These are phyloP conservation scores for Tachuris rubrigastra DNA, from an alignment of 2,113 vertebrate species.

Conservation along the genomic window DNA sequence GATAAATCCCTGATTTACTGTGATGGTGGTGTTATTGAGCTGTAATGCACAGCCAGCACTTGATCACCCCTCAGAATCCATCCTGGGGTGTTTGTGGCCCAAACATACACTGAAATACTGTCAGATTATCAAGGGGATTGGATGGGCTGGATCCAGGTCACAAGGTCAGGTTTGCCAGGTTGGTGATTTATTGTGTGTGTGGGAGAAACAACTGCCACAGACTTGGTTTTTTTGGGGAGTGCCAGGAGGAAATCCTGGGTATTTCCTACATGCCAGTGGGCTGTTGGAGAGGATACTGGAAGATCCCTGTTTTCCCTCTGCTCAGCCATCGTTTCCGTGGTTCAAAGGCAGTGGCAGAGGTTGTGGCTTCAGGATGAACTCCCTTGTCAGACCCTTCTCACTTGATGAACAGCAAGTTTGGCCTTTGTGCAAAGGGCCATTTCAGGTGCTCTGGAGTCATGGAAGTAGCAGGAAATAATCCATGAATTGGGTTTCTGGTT, in stretches of 20 bases:
- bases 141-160: not conserved
- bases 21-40: not conserved
- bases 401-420: not conserved
- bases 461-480: not conserved
- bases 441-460: rapidly evolving
- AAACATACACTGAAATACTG: not conserved
- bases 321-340: not conserved
- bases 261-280: not conserved
- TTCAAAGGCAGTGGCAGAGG: not conserved
- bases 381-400: not conserved
- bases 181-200: not conserved
- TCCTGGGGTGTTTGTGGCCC: not conserved
- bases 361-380: not conserved
- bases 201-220: not conserved
- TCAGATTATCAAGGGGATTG: not conserved
- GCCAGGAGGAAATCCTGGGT: not conserved
- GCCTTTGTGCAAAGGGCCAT: not conserved
- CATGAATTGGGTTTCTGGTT: not conserved
- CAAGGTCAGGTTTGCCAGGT: too few species aligned
- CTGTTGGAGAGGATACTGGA: not conserved
- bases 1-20: not conserved
- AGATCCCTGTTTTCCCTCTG: not conserved
- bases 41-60: not conserved
- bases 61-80: not conserved
- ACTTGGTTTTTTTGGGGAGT: not conserved